These are phyloP conservation scores for Ctenicera cuprea DNA, from an alignment of 2,888 invertebrate species.

Conservation along the genomic window DNA sequence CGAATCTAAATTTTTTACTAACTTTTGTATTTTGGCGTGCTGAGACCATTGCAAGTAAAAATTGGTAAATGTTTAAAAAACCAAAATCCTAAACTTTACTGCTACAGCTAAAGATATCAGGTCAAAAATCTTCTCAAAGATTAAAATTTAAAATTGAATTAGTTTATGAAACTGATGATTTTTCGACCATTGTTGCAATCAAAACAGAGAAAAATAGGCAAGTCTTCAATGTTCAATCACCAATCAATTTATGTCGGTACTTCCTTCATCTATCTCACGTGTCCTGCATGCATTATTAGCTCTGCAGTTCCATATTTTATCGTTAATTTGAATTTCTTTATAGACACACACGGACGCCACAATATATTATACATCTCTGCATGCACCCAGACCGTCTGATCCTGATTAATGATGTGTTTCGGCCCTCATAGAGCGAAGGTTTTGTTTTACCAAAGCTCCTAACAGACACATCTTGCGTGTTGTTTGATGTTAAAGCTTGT, in stretches of 20 bases:
- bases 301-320: constrained; percentile 33
- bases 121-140: no score
- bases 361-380: constrained; percentile 28
- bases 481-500: background rate
- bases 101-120: no score
- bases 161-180: no score
- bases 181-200: no score
- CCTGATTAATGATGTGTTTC: constrained; percentile 39
- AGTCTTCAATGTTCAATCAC: no score
- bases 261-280: constrained; percentile 22
- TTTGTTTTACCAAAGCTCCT: constrained; percentile 8
- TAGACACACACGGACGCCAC: constrained; percentile 26
- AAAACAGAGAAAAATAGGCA: no score
- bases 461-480: constrained; percentile 12
- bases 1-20: no score
- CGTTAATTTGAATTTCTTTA: constrained; percentile 31
- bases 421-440: constrained; percentile 14
- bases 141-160: no score
- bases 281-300: constrained; percentile 17
- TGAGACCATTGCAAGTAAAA: no score
- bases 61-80: no score
- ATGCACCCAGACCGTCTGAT: constrained; percentile 23
- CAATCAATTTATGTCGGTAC: constrained; percentile 1
- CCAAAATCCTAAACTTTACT: no score
- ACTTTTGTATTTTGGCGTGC: no score